Conservation (phyloP, 2,113 vertebrate genomes). For the Mohoua ochrocephala region DNA sequence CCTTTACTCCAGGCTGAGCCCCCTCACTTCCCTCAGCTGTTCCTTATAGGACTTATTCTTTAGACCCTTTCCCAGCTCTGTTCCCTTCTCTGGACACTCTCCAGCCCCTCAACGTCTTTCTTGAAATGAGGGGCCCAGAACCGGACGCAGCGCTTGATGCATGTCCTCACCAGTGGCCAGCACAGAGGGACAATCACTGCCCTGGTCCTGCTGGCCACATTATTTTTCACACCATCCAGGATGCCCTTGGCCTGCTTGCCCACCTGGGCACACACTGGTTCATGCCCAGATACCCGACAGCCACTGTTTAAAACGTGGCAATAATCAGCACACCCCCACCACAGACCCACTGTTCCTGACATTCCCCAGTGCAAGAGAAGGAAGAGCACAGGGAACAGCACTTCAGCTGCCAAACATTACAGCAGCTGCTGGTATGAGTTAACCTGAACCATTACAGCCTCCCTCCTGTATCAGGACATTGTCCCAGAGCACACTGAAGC, state of each 20-base stretch:
- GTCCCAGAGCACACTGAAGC: not conserved
- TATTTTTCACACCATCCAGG: not conserved
- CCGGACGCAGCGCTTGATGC: rapidly evolving
- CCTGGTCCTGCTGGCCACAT: not conserved
- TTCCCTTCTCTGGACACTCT: not conserved
- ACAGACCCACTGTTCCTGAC: rapidly evolving
- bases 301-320: not conserved
- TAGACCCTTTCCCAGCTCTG: not conserved
- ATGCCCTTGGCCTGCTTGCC: not conserved
- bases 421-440: not conserved
- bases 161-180: not conserved
- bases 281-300: not conserved
- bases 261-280: not conserved
- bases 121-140: not conserved
- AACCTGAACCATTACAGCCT: not conserved
- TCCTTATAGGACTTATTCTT: not conserved
- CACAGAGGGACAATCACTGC: not conserved
- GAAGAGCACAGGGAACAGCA: not conserved
- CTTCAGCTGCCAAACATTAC: not conserved
- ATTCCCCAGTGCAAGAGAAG: not conserved
- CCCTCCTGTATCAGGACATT: not conserved
- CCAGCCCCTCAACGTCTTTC: not conserved
- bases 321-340: not conserved
- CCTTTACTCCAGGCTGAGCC: not conserved
- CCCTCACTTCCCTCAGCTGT: not conserved